A percentile compares a stretch with the other conserved stretches of the same genome.
Conservation (phyloP, 2,797 vertebrate genomes). For the Urophycis tenuis region DNA sequence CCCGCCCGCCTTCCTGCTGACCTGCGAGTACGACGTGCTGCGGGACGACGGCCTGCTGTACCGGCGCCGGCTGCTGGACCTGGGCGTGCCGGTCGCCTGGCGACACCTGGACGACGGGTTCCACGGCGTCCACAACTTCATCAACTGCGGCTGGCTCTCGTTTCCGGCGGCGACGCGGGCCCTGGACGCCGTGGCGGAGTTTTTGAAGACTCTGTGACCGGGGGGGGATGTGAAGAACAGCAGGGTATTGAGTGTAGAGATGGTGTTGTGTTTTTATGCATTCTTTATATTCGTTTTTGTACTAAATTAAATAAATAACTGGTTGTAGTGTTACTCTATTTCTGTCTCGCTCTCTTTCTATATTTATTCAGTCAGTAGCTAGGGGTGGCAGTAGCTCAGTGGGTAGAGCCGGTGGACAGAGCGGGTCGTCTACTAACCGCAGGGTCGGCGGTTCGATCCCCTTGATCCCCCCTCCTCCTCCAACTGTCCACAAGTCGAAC, state of each 20-base stretch:
- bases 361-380: not conserved
- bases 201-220: slow-evolving; percentile 65
- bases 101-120: slow-evolving; percentile 74
- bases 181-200: slow-evolving; percentile 56
- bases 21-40: slow-evolving; percentile 77
- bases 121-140: slow-evolving; percentile 68
- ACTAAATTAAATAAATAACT: not conserved
- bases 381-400: no score
- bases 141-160: slow-evolving; percentile 28
- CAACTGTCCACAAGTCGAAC: no score
- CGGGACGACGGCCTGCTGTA: slow-evolving; percentile 80
- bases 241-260: not conserved
- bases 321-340: not conserved
- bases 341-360: not conserved
- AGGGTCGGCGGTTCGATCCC: no score
- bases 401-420: no score
- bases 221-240: not conserved
- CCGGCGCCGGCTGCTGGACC: slow-evolving; percentile 75
- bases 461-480: no score
- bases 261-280: not conserved
- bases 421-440: no score
- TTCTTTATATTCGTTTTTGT: not conserved
- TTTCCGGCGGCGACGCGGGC: slow-evolving; percentile 62
- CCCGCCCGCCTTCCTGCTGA: slow-evolving; percentile 76
- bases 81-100: slow-evolving; percentile 73